phyloP scores from a whole-genome alignment of 2,888 invertebrate genomes.

The Aleiodes alternator region DNA sequence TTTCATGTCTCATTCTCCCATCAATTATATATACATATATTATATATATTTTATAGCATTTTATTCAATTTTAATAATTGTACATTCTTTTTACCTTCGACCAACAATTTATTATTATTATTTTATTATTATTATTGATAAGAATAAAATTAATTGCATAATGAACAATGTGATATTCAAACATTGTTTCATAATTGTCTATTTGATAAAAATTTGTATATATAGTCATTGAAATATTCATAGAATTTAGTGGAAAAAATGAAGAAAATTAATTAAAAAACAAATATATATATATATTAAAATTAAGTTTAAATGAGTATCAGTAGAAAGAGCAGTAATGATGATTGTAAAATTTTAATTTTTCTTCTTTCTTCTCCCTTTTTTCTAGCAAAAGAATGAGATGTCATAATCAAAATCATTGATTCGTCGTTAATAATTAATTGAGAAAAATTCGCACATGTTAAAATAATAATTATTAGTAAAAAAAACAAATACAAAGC shows the following conservation, averaged over 20 bases:
- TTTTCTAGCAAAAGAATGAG: not conserved
- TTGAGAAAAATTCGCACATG: conserved; percentile 21
- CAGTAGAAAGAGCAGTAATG: conserved; percentile 31
- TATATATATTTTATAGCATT: conserved; percentile 53
- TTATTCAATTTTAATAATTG: conserved; percentile 52
- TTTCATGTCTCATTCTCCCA: conserved; percentile 32
- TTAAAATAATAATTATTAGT: conserved; percentile 6
- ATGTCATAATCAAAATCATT: conserved; percentile 11
- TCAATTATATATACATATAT: not conserved
- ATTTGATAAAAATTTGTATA: conserved; percentile 48
- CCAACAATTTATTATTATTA: conserved; percentile 40
- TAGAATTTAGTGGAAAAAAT: conserved; percentile 30
- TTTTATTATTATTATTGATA: conserved; percentile 31
- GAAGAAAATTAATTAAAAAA: not conserved
- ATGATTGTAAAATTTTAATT: not conserved
- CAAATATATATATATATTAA: not conserved
- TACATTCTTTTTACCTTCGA: conserved; percentile 54
- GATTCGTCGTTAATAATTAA: conserved; percentile 5
- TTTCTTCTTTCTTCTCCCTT: not conserved
- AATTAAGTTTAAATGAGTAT: conserved; percentile 6
- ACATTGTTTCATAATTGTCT: conserved; percentile 17
- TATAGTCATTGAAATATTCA: conserved; percentile 49
- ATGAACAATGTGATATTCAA: conserved; percentile 5
- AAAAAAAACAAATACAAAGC: not conserved
- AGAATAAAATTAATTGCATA: conserved; percentile 3